These are phyloP conservation scores for Pocota personata DNA, from an alignment of 2,888 invertebrate species.

Conservation along the genomic window DNA sequence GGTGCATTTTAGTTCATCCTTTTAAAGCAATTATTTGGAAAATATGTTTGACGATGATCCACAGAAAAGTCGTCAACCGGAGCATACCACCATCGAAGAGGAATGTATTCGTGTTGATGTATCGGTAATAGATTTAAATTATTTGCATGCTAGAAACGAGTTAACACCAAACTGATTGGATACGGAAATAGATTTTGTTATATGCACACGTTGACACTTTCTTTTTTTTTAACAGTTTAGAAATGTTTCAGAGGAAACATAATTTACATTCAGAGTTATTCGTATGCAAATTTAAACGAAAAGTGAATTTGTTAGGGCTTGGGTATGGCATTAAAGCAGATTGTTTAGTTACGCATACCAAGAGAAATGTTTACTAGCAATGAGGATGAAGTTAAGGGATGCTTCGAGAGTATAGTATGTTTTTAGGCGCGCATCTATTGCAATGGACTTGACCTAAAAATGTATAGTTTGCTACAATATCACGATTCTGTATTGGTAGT, in stretches of 20 bases:
- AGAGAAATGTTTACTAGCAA: neutral
- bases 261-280: conserved; percentile 29
- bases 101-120: conserved; percentile 46
- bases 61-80: conserved; percentile 39
- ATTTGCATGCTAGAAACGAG: conserved; percentile 71
- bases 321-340: neutral
- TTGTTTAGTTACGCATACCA: neutral
- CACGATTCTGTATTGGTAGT: too few relatives aligned
- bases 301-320: conserved; percentile 4
- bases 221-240: neutral
- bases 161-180: conserved; percentile 71
- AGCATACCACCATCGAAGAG: neutral
- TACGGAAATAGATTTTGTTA: conserved; percentile 68
- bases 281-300: conserved; percentile 10
- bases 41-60: conserved; percentile 68
- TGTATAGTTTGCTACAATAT: too few relatives aligned
- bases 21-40: conserved; percentile 72
- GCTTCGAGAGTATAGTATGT: too few relatives aligned
- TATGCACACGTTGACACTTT: neutral
- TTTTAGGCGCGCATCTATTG: too few relatives aligned
- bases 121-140: conserved; percentile 69
- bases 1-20: conserved; percentile 63
- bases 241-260: neutral
- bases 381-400: neutral
- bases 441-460: too few relatives aligned